Percentiles rank a stretch among this genome's conserved stretches.
These are phyloP conservation scores for Fragum sueziense DNA, from an alignment of 2,888 invertebrate genomes.

Conservation along the genomic window DNA sequence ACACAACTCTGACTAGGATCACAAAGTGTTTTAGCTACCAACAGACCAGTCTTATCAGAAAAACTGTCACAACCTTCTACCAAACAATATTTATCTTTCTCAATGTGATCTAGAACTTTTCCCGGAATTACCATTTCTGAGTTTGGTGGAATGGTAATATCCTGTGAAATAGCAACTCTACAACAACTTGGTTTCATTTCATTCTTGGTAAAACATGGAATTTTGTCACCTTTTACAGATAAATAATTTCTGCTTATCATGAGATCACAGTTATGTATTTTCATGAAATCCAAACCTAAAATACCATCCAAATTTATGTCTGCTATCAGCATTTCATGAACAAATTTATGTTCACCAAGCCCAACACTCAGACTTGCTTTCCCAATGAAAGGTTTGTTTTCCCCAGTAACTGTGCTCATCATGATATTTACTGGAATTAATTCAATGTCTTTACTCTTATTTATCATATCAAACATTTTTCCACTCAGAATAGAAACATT, in stretches of 20 bases:
- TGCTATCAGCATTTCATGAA: slow-evolving; percentile 33
- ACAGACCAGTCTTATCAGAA: slow-evolving; percentile 35
- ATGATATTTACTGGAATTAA: slow-evolving; percentile 14
- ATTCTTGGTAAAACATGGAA: slow-evolving; percentile 35
- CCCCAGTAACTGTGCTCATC: slow-evolving; percentile 39
- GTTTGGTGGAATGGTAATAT: slow-evolving; percentile 14
- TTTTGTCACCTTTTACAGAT: slow-evolving; percentile 26
- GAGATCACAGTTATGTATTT: slow-evolving; percentile 23
- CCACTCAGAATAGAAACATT: slow-evolving; percentile 29
- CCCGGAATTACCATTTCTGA: slow-evolving; percentile 24
- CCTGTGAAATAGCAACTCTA: slow-evolving; percentile 30
- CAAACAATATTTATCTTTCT: slow-evolving; percentile 15
- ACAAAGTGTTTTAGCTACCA: slow-evolving; percentile 40
- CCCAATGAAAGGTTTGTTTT: slow-evolving; percentile 38
- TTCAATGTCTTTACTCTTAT: not conserved
- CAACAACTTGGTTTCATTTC: slow-evolving; percentile 18
- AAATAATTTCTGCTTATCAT: slow-evolving; percentile 31
- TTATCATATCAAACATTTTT: slow-evolving; percentile 6
- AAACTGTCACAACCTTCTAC: slow-evolving; percentile 14
- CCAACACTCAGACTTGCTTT: slow-evolving; percentile 21
- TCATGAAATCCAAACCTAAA: slow-evolving; percentile 39
- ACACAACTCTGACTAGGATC: slow-evolving; percentile 19
- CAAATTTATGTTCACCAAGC: slow-evolving; percentile 16
- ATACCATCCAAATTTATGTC: slow-evolving; percentile 29
- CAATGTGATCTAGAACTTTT: slow-evolving; percentile 19